These are phyloP conservation scores for Halotydeus destructor DNA, from an alignment of 1,140 invertebrate genomes.

Conservation along the genomic window DNA sequence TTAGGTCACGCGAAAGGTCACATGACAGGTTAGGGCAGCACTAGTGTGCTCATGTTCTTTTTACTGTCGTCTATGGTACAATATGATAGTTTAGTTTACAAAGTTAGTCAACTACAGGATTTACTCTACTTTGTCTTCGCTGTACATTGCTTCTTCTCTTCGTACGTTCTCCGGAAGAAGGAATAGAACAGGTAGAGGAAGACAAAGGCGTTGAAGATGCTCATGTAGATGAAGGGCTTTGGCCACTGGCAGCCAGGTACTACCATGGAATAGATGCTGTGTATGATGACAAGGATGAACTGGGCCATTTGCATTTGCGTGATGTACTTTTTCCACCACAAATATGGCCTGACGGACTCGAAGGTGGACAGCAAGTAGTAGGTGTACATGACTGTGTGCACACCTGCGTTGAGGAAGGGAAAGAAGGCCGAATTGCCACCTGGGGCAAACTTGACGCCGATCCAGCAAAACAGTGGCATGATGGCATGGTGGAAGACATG, in stretches of 20 bases:
- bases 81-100: too few relatives aligned
- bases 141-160: too few relatives aligned
- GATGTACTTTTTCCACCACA: slow-evolving; percentile 34
- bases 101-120: too few relatives aligned
- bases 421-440: slow-evolving; percentile 8
- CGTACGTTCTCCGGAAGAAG: slow-evolving; percentile 6
- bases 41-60: too few relatives aligned
- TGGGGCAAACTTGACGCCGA: slow-evolving; percentile 59
- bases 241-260: slow-evolving; percentile 6
- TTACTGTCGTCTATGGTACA: too few relatives aligned
- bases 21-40: too few relatives aligned
- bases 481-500: slow-evolving; percentile 30
- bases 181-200: slow-evolving; percentile 7
- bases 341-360: slow-evolving; percentile 27
- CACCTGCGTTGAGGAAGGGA: slow-evolving; percentile 26
- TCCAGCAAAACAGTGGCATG: slow-evolving; percentile 47
- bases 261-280: slow-evolving; percentile 6
- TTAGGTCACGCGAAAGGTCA: too few relatives aligned
- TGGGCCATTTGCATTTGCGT: slow-evolving; percentile 27
- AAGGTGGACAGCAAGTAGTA: slow-evolving; percentile 31
- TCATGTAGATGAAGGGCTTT: slow-evolving; percentile 9
- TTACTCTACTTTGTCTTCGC: too few relatives aligned
- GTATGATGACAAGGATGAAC: slow-evolving; percentile 11
- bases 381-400: slow-evolving; percentile 43
- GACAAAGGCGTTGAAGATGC: slow-evolving; percentile 6